phyloP scores from a whole-genome alignment of 2,888 invertebrate genomes.

The Sialis lutaria region DNA sequence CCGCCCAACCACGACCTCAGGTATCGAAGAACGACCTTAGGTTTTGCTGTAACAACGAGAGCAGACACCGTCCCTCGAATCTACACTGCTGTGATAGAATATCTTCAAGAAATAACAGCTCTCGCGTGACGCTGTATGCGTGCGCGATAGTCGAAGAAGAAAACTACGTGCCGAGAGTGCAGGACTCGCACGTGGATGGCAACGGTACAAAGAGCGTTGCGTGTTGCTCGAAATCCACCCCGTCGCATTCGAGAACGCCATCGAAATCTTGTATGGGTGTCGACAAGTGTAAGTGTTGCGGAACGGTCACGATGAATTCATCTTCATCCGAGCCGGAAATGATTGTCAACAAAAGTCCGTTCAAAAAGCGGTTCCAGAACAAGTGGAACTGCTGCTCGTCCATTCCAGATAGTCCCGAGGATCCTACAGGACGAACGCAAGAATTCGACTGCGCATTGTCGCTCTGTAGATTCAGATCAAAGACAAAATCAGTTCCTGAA shows the following conservation, averaged over 20 bases:
- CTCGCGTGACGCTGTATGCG: constrained; percentile 23
- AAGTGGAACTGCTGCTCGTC: constrained; percentile 41
- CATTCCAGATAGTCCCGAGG: constrained; percentile 39
- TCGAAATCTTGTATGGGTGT: constrained; percentile 2
- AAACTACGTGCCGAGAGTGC: constrained; percentile 18
- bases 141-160: constrained; percentile 34
- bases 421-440: constrained; percentile 23
- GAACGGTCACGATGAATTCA: constrained; percentile 13
- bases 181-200: constrained; percentile 6
- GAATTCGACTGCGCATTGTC: constrained; percentile 23
- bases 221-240: constrained; percentile 13
- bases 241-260: constrained; percentile 10
- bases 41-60: constrained; percentile 15
- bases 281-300: constrained; percentile 10
- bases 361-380: constrained; percentile 25
- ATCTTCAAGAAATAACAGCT: constrained; percentile 22
- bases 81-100: constrained; percentile 26
- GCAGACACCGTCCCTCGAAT: constrained; percentile 19
- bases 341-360: constrained; percentile 2
- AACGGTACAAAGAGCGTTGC: constrained; percentile 11
- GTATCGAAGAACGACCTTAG: constrained; percentile 17
- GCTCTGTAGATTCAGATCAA: constrained; percentile 21
- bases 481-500: constrained; percentile 6
- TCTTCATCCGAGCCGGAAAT: constrained; percentile 11
- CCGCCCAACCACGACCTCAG: constrained; percentile 10